These are phyloP conservation scores for Neotoxoptera formosana DNA, from an alignment of 1,140 invertebrate genomes.

Conservation along the genomic window DNA sequence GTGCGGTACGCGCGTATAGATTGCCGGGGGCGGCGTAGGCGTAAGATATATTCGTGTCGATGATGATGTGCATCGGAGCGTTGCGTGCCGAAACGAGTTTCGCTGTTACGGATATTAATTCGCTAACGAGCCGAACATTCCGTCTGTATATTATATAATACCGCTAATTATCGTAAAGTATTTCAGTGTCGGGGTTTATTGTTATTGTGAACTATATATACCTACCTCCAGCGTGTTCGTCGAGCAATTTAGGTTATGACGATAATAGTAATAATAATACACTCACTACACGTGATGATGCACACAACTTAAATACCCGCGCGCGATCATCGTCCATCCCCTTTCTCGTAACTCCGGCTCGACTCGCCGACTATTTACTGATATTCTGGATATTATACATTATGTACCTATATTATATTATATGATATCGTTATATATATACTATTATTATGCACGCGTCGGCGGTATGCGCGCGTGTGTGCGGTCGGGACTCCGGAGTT, in stretches of 20 bases:
- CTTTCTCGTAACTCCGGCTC: not conserved
- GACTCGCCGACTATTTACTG: not conserved
- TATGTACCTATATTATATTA: too few species aligned
- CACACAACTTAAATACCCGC: not conserved
- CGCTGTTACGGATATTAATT: not conserved
- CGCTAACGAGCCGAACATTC: slow-evolving; percentile 27
- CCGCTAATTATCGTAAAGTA: slow-evolving; percentile 33
- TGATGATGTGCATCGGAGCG: not conserved
- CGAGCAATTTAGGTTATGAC: not conserved
- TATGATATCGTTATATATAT: too few species aligned
- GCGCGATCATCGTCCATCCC: not conserved
- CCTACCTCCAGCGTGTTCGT: not conserved
- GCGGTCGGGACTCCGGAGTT: not conserved
- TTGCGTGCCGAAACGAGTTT: slow-evolving; percentile 24
- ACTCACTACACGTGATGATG: too few species aligned
- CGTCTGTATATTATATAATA: not conserved
- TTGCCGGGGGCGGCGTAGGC: not conserved
- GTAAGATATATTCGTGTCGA: slow-evolving; percentile 9
- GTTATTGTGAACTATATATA: not conserved
- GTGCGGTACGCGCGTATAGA: not conserved
- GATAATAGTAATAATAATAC: not conserved
- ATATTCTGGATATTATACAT: not conserved
- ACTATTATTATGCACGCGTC: not conserved
- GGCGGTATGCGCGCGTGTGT: not conserved
- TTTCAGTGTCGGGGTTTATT: not conserved